Conservation (phyloP, 2,113 vertebrate species). For the Trichechus manatus region DNA sequence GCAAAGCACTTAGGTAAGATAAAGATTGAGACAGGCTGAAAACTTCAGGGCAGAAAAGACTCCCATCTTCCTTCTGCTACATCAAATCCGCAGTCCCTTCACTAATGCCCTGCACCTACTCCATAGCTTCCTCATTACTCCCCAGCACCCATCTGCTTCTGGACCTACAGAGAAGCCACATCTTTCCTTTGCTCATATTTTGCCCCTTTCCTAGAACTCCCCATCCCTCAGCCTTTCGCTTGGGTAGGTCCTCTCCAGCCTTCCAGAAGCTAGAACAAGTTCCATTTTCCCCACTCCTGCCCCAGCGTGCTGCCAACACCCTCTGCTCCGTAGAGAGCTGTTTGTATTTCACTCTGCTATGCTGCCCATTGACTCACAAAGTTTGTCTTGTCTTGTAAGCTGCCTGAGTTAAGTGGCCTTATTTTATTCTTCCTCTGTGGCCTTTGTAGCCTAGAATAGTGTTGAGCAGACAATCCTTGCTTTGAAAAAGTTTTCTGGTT, state of each 20-base stretch:
- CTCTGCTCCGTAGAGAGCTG: neutral
- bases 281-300: neutral
- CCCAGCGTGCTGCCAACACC: neutral
- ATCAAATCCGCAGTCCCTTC: neutral
- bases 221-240: neutral
- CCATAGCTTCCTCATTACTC: neutral
- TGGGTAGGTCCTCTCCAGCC: neutral
- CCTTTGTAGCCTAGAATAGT: neutral
- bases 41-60: neutral
- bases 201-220: neutral
- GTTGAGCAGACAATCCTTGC: neutral
- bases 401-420: neutral
- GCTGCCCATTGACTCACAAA: neutral
- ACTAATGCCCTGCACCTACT: neutral
- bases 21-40: neutral
- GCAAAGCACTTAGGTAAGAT: neutral
- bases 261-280: neutral
- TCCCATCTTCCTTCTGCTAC: neutral
- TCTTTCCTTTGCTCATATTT: neutral
- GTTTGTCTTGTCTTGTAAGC: neutral
- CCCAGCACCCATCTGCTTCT: neutral
- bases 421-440: neutral
- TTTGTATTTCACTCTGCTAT: neutral
- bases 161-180: neutral
- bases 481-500: conserved; percentile 13